Base-by-base conservation (phyloP, 2,113 vertebrate species). In the Coptodon rendalli region DNA sequence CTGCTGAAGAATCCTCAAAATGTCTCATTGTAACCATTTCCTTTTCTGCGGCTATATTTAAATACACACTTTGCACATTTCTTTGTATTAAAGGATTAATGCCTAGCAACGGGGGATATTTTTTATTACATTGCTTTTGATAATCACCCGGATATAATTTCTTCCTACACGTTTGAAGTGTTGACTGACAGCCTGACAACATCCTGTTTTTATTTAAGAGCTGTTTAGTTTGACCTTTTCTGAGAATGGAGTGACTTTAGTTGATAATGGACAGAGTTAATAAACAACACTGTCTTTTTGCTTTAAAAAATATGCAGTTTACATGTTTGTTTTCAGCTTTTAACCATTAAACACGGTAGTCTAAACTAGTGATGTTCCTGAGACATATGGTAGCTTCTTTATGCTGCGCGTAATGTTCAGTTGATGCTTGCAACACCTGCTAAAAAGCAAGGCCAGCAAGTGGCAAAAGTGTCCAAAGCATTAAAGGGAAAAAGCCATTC, bases 211-310 rank as follows among this genome's bases (percentile, higher is more conserved):
- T 68, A 43, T 54, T 59, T 17, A 68, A 43, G 78, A 66, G 78
- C 81, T 87, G 84, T 91, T 91, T 88, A 82, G 31, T 13, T 86
- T 87, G 29, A 45, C 66, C 80, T 89, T 85, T 84, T 89, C 82
- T 83, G 24, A 38, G 52, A 71, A 36, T 56, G 48, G 29, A 76
- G 48, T 19, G 57, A 52, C 9, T 50, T 52, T 8, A 80, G 59
- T 53, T 3, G 5, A 80, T 14, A 16, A 57, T 45, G 16, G 27
- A 48, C 31, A 50, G 14, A 66, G 36, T 84, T 34, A 29, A 22
- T 14, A 3, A n/a, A 57, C 29, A 16, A 31, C 2, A 12, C 56
- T 54, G 31, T 86, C 9, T n/a, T 85, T 78, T 43, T 80, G 27
- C 63, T 84, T 56, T 52, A n/a, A 17, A 4, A 86, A 71, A 57